Base-by-base conservation (phyloP, 1,140 invertebrate species). In the Drosophila tropicalis region DNA sequence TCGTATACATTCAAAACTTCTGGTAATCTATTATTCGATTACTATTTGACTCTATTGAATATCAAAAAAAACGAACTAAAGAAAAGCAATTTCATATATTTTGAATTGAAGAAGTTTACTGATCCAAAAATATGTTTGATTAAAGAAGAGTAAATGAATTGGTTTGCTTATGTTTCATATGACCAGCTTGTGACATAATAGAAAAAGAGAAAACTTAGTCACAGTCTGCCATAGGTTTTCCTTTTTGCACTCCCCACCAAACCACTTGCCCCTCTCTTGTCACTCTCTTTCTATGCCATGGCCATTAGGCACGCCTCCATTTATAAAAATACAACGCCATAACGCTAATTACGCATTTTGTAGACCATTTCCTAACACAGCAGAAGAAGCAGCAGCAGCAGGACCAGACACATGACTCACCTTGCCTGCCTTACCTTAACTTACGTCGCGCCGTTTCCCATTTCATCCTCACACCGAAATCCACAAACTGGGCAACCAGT, bases 321-420 rank as follows among this genome's bases (percentile, higher is more conserved):
- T 57, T 47, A 54, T 56, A 61, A 54, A 85, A 85, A 85, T 81
- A 67, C 74, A 62, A 70, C 65, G 66, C 67, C 79, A 82, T 79
- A 86, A 86, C 82, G 82, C 82, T 86, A 86, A 86, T 86, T 86
- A 86, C 82, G 82, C 82, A 86, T 86, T 86, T 85, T 85, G 81
- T 75, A 85, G 63, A 51, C 81, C 81, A 80, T 77, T 84, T 84
- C 81, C 76, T 84, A 84, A 74, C 81, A 71, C 62, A 58, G 34
- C 67, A 72, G 44, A 34, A 44, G 47, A 13, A 40, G 67, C 79
- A 67, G 5, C 29, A 29, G 29, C 29, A 29, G 0, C 5, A 29
- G 29, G 66, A 62, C 70, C 79, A 67, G 74, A 62, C 74, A 66
- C 69, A 81, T 78, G 78, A 76, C 74, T 72, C 70, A 80, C 54